Evolutionary conservation across 1,140 invertebrate species (phyloP), one percentile per base, ranked within the genome.

Genomic region (Diplogasteroides magnus): DNA sequence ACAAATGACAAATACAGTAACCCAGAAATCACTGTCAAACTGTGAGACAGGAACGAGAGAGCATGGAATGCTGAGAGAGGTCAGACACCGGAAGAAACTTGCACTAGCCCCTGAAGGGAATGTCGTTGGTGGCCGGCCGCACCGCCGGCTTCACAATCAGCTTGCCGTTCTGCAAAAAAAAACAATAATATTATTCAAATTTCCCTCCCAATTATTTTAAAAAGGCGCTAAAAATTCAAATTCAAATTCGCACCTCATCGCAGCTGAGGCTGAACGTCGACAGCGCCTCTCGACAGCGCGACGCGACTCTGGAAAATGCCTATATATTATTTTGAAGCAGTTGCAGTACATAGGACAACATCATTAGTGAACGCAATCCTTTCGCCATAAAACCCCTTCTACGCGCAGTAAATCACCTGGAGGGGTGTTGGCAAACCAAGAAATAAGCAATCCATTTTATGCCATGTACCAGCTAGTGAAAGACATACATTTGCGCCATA

Each of bases 191-290:
- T 72, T 71, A 1, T 26, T 29, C 19, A 64, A 66, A 64, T 26
- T 60, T 23, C 66, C 15, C 28, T 27, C 23, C 26, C 55, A 68
- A 68, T 19, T 64, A 65, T 27, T 31, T 23, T 28, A 25, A 26
- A 26, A 15, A 26, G 29, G 14, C 28, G n/a, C 23, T 19, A 28
- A 25, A 48, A 14, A 23, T 19, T 31, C 27, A 28, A 14, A 65
- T 25, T 61, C 6, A 62, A 55, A 31, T 92, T 72, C 93, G 92
- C 66, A 91, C 93, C 81, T 97, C 93, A 85, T 97, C 94, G 86
- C 93, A 97, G 60, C 91, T 95, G 92, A 97, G 95, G 83, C 95
- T 97, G 83, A 96, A 98, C 84, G 97, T 93, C 37, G 89, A 89
- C 29, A 98, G 87, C 0, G 97, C 93, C 56, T 87, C 88, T 58